These are phyloP conservation scores for Isichthys henryi DNA, from an alignment of 2,113 vertebrate species.

Conservation along the genomic window DNA sequence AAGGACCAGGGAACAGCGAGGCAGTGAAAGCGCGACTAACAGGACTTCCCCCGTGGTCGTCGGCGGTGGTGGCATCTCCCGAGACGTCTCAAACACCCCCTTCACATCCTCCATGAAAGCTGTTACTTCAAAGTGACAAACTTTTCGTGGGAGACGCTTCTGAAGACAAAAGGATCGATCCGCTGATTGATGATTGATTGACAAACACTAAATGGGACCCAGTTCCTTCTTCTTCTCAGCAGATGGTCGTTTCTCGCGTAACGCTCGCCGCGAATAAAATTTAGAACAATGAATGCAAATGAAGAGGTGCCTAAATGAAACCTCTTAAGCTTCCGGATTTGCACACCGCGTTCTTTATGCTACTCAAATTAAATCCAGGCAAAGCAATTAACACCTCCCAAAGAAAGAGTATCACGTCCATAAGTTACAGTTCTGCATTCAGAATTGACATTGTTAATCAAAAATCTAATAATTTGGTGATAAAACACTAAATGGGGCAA, in stretches of 20 bases:
- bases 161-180: not conserved
- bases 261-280: not conserved
- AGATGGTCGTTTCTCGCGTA: not conserved
- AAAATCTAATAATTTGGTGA: not conserved
- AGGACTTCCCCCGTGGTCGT: not conserved
- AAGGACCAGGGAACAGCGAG: not conserved
- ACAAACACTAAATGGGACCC: not conserved
- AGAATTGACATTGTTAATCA: not conserved
- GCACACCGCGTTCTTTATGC: not conserved
- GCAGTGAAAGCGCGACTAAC: not conserved
- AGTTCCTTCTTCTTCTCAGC: not conserved
- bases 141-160: not conserved
- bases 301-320: not conserved
- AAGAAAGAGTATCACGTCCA: not conserved
- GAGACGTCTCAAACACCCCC: conserved; percentile 5
- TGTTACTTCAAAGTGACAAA: not conserved
- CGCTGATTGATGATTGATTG: not conserved
- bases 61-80: not conserved
- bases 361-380: not conserved
- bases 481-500: not conserved
- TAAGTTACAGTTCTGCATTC: not conserved
- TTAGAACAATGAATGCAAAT: not conserved
- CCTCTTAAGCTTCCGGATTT: not conserved
- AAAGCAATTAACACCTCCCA: not conserved
- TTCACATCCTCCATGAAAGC: not conserved